Evolutionary conservation across 2,113 vertebrate genomes (phyloP).

Genomic region (Tachuris rubrigastra): DNA sequence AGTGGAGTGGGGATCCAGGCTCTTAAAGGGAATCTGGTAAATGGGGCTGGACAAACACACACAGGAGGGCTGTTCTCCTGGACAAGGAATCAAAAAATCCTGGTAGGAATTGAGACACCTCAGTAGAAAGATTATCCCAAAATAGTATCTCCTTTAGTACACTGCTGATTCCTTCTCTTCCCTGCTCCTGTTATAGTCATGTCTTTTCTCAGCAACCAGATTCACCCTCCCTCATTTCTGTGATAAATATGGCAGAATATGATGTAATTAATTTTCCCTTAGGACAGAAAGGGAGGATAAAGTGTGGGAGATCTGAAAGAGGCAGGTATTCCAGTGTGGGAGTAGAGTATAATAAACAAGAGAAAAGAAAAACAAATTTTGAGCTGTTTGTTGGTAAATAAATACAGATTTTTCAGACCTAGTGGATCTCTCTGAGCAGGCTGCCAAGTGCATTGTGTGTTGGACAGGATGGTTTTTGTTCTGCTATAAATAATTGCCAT

Average conservation of each 20-base stretch:
- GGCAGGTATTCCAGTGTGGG: background rate
- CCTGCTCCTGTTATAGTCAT: background rate
- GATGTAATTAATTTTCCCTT: background rate
- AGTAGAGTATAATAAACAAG: background rate
- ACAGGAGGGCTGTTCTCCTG: background rate
- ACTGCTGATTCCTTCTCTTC: background rate
- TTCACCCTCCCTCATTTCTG: background rate
- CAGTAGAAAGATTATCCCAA: background rate
- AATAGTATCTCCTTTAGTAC: slow-evolving; percentile 26
- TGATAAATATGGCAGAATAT: background rate
- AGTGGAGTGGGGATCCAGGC: background rate
- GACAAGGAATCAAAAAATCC: background rate
- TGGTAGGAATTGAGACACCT: background rate
- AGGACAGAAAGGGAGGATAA: background rate
- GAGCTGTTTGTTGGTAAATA: background rate
- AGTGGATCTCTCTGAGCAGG: background rate
- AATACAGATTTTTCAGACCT: background rate
- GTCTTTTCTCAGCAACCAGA: background rate
- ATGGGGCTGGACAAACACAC: background rate
- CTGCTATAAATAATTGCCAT: background rate
- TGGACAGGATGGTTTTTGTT: background rate
- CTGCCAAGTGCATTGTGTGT: background rate
- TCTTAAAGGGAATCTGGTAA: background rate
- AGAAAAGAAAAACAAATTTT: background rate
- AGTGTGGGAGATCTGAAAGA: background rate